These are phyloP conservation scores for Gryllus bimaculatus DNA, from an alignment of 1,140 invertebrate genomes.

Conservation along the genomic window DNA sequence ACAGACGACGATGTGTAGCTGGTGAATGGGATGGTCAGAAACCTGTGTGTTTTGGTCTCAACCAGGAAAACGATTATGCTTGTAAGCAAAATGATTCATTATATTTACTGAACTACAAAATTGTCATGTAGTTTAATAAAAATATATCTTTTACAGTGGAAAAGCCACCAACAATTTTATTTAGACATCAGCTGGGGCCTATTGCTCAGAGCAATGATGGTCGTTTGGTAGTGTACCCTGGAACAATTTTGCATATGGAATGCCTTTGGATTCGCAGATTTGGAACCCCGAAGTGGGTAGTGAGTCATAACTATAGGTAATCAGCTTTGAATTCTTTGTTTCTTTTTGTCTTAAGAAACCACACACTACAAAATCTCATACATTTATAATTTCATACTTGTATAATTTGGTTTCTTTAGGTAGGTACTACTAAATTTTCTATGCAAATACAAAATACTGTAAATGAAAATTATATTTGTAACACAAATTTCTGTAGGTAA, in stretches of 20 bases:
- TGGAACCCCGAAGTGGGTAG: constrained; percentile 73
- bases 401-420: background rate
- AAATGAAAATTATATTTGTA: background rate
- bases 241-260: constrained; percentile 75
- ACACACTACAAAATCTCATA: no score
- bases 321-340: background rate
- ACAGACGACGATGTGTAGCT: constrained; percentile 53
- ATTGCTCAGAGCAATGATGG: constrained; percentile 81
- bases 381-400: background rate
- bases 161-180: constrained; percentile 74
- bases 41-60: constrained; percentile 67
- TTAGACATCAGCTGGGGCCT: constrained; percentile 66
- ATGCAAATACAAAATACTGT: background rate
- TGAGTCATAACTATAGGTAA: constrained; percentile 56
- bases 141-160: constrained; percentile 48
- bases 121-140: constrained; percentile 8
- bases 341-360: no score
- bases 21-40: constrained; percentile 70
- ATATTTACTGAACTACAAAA: background rate
- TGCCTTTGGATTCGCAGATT: constrained; percentile 76
- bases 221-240: constrained; percentile 72
- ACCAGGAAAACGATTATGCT: constrained; percentile 76
- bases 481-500: no score
- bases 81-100: constrained; percentile 41
- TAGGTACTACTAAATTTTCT: background rate